Evolutionary conservation across 2,797 vertebrate species (phyloP), one percentile per base, ranked within the genome.

Genomic region (Heliangelus exortis): DNA sequence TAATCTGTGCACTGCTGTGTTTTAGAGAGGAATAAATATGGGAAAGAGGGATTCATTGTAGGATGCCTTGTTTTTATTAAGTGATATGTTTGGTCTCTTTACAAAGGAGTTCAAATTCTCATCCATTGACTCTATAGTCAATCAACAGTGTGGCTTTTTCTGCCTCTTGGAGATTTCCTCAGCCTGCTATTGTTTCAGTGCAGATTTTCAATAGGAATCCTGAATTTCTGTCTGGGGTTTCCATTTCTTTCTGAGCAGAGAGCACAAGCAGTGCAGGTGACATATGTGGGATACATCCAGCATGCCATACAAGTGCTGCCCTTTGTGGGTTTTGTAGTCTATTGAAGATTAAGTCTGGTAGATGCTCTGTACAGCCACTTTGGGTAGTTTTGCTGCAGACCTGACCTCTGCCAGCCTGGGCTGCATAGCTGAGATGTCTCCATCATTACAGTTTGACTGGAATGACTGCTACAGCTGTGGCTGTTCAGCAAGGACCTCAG

Each of bases 41-140:
- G 55, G 82, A 53, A 84, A 65, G 91, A 88, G 74, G 92, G 68
- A 83, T 48, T 90, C 87, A 59, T 94, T 82, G 85, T n/a, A 26
- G 95, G 94, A 89, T 84, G 90, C 84, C 63, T 81, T 93, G 81
- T 89, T 97, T 90, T 96, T 89, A 84, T 93, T 84, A 93, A 89
- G 80, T 59, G n/a, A 86, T 74, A 57, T 63, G 76, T 86, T 92
- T 78, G 87, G 75, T 89, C 54, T 61, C 39, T 66, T 63, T 67
- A 50, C 77, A 67, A 48, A 39, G 58, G 54, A 72, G 55, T 72
- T 83, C 61, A 51, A 31, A 33, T 73, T 61, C 34, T 77, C 19
- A 9, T 84, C 80, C 72, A 34, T 67, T 69, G 78, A 58, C 74
- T 13, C 48, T 63, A 21, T 25, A 69, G 73, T 80, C 81, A 57